Percentiles rank a stretch among this genome's conserved stretches.
Conservation (phyloP, 2,888 invertebrate genomes). For the Himalopsyche tibetana region DNA sequence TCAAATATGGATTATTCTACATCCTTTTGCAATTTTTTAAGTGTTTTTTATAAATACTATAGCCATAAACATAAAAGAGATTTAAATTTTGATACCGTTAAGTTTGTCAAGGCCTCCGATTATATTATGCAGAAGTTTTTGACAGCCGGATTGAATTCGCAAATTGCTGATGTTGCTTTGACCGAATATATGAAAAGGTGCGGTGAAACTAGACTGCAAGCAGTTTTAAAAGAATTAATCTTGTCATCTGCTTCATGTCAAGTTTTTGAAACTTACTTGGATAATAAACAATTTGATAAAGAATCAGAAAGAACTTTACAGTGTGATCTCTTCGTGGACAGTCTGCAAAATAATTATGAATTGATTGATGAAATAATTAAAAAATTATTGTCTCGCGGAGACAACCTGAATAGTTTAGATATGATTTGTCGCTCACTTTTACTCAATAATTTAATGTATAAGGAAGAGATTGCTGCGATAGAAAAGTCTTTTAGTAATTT, state of each 20-base stretch:
- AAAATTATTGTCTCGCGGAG: slow-evolving; percentile 47
- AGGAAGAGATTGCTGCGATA: slow-evolving; percentile 32
- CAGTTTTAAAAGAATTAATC: slow-evolving; percentile 69
- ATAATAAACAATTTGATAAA: slow-evolving; percentile 63
- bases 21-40: slow-evolving; percentile 73
- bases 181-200: slow-evolving; percentile 71
- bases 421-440: slow-evolving; percentile 48
- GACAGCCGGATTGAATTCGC: slow-evolving; percentile 68
- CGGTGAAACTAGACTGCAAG: slow-evolving; percentile 71
- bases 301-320: slow-evolving; percentile 66
- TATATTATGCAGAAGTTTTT: slow-evolving; percentile 73
- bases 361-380: slow-evolving; percentile 43
- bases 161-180: slow-evolving; percentile 71
- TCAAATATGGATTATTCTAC: slow-evolving; percentile 72
- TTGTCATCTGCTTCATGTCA: slow-evolving; percentile 68
- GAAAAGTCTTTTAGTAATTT: slow-evolving; percentile 15
- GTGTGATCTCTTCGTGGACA: slow-evolving; percentile 67
- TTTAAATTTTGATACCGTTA: slow-evolving; percentile 65
- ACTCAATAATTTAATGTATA: slow-evolving; percentile 52
- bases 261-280: slow-evolving; percentile 68
- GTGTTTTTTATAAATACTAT: slow-evolving; percentile 34
- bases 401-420: slow-evolving; percentile 47
- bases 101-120: slow-evolving; percentile 72
- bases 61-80: slow-evolving; percentile 11
- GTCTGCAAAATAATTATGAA: slow-evolving; percentile 67